These are phyloP conservation scores for Indicator maculatus DNA, from an alignment of 2,113 vertebrate species.

Conservation along the genomic window DNA sequence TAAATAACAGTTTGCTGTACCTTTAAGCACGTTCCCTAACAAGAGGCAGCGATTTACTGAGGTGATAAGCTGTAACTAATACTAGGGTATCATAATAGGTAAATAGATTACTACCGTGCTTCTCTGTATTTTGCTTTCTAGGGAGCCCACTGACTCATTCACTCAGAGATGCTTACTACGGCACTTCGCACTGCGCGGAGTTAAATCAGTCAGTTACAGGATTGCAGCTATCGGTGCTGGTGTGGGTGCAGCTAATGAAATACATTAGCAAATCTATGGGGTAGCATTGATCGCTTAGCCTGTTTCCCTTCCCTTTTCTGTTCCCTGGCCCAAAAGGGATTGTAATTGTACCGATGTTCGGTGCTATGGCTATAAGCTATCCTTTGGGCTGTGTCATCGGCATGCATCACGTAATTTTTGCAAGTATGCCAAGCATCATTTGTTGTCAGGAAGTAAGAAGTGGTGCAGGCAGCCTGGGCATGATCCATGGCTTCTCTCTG, in stretches of 20 bases:
- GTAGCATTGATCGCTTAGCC: not conserved
- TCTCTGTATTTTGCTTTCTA: slow-evolving; percentile 70
- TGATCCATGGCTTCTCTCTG: not conserved
- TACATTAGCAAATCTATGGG: not conserved
- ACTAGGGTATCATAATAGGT: slow-evolving; percentile 89
- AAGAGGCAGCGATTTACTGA: slow-evolving; percentile 88
- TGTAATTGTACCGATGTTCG: not conserved
- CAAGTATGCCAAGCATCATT: not conserved
- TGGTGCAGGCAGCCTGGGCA: accelerated
- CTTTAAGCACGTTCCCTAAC: slow-evolving; percentile 75
- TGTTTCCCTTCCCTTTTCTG: not conserved
- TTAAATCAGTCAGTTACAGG: not conserved
- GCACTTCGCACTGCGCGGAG: not conserved
- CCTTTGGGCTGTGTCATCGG: not conserved
- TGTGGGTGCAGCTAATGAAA: not conserved
- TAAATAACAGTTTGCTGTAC: slow-evolving; percentile 85
- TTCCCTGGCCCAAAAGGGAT: not conserved
- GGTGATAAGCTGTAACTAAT: slow-evolving; percentile 91
- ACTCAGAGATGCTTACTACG: not conserved
- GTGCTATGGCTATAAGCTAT: not conserved
- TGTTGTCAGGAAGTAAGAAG: not conserved
- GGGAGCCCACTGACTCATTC: slow-evolving; percentile 36
- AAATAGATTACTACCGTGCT: slow-evolving; percentile 68
- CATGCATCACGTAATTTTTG: not conserved
- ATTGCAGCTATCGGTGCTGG: not conserved